Percentiles rank a stretch among this genome's conserved stretches.
These are phyloP conservation scores for Drosophila koepferae DNA, from an alignment of 2,888 invertebrate genomes.

Conservation along the genomic window DNA sequence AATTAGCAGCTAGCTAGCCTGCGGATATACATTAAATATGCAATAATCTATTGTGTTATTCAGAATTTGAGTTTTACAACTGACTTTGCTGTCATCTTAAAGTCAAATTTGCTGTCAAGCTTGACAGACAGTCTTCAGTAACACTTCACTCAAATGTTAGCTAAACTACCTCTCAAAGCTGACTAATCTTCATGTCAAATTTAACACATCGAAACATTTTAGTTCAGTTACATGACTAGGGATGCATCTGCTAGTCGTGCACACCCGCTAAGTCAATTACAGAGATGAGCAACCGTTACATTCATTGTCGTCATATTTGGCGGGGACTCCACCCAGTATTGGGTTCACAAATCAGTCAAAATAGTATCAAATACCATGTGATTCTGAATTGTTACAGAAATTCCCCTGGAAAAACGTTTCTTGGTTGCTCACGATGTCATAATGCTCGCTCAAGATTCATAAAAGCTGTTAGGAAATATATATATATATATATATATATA, in stretches of 20 bases:
- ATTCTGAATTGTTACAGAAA: neutral
- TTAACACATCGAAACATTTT: neutral
- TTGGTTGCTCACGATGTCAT: neutral
- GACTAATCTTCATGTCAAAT: neutral
- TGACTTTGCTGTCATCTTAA: neutral
- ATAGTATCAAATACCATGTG: neutral
- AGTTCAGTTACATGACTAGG: too few relatives aligned
- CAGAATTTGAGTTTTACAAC: neutral
- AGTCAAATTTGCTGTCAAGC: constrained; percentile 1
- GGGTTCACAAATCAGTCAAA: neutral
- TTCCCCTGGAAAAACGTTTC: neutral
- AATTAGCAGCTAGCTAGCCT: neutral
- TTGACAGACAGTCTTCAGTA: neutral
- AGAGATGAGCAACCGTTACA: neutral
- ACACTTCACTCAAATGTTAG: too few relatives aligned
- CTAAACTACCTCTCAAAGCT: neutral
- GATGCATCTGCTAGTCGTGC: neutral
- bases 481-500: too few relatives aligned
- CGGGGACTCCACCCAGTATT: neutral
- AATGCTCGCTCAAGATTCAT: neutral
- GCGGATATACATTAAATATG: neutral
- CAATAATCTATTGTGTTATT: neutral
- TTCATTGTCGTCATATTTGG: too few relatives aligned
- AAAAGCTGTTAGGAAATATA: too few relatives aligned
- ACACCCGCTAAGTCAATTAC: neutral